Evolutionary conservation across 2,797 vertebrate genomes (phyloP), one percentile per base, ranked within the genome.

Genomic region (Gobionotothen gibberifrons): DNA sequence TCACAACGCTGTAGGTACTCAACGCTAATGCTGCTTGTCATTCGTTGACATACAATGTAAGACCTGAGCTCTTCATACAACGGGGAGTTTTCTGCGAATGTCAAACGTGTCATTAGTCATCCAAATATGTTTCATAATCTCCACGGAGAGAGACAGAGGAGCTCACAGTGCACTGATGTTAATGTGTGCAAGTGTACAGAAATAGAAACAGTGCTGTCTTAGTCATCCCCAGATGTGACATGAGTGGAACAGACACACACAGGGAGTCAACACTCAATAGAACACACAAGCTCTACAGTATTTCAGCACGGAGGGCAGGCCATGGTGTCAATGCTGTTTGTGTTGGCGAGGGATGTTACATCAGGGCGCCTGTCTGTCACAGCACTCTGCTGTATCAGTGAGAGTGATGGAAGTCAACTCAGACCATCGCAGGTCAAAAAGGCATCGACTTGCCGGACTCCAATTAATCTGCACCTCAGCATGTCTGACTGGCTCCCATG

Each of bases 161-260:
- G 73, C 79, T 47, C 83, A 90, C 73, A 81, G 70, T 66, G 76
- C 69, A 17, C 83, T 74, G 78, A 88, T 78, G 84, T 72, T 87
- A 87, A 89, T 88, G 79, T 66, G 78, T 71, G 83, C 76, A 76
- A 78, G 84, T 67, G 79, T 59, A 83, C 77, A 14, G 59, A 84
- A 90, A 89, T 89, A 89, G 88, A 82, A 86, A 67, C 79, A 69
- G 59, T 3, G 32, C 72, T 39, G 76, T 85, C 83, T 87, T 88
- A 89, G 78, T 91, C 87, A 87, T 73, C 60, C 54, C 7, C 5
- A 72, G 83, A 87, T 79, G 79, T 90, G 89, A 90, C 88, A 84
- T 78, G 86, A 92, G 88, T 55, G 71, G 77, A 87, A 53, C 76
- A 80, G 90, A 88, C 88, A 86, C 80, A 79, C 56, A 82, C 85